Evolutionary conservation across 2,888 invertebrate species (phyloP), one percentile per base, ranked within the genome.

Genomic region (Acheta domesticus): DNA sequence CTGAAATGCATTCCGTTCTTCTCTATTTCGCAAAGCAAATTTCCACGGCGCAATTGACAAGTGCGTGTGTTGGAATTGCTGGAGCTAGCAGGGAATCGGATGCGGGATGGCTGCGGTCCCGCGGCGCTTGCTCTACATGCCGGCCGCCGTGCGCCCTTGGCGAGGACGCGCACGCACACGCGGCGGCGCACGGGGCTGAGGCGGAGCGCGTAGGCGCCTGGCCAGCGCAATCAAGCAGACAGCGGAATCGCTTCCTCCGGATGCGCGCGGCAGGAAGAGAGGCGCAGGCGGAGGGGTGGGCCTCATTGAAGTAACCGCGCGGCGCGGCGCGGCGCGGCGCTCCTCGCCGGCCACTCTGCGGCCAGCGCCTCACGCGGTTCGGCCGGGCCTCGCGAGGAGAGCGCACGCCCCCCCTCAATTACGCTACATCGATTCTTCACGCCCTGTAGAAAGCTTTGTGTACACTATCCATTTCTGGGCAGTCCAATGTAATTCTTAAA

Each of bases 201-300:
- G 48, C 76, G 0, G 76, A 11, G 62, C 14, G 62, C 62, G 14
- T 14, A 62, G 62, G 62, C 62, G n/a, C 36, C 62, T 62, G 62
- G 16, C 62, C 62, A 62, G 62, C 62, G 62, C 62, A 14, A 62
- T 62, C 62, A 62, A 62, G 36, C 62, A n/a, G 16, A 19, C 62
- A n/a, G n/a, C 62, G 62, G 62, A 62, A 62, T 62, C 62, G 62
- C n/a, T 62, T n/a, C 48, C 14, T n/a, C 77, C 77, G 77, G 77
- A 77, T 77, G 49, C 49, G 49, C 48, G 76, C 48, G 50, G 21
- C 77, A 49, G 77, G 19, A 23, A 50, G 16, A 5, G 49, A n/a
- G 49, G 11, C 76, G 62, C 11, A 62, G 16, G 62, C 62, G 62
- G 16, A 62, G n/a, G 62, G 14, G 62, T 62, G 16, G n/a, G 62